Evolutionary conservation across 2,888 invertebrate genomes (phyloP).

Genomic region (Margaritifera margaritifera): DNA sequence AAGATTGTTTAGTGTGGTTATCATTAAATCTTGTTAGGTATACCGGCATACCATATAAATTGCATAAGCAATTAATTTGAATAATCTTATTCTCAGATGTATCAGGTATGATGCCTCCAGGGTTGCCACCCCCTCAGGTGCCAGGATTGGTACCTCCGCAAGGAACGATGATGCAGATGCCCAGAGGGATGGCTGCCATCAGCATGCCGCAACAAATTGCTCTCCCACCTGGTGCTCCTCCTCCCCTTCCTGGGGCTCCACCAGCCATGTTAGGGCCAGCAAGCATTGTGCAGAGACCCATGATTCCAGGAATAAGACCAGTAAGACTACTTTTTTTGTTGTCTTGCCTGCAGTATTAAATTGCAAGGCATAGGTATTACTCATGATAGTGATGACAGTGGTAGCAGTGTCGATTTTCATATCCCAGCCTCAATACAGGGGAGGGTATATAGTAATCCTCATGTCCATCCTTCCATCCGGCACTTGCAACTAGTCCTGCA

Average conservation of each 20-base stretch:
- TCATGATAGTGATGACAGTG: no score
- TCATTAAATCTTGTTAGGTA: neutral
- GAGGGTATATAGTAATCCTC: no score
- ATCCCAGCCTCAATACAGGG: no score
- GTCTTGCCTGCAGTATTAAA: slow-evolving; percentile 5
- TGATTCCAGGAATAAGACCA: slow-evolving; percentile 16
- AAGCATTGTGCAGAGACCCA: slow-evolving; percentile 3
- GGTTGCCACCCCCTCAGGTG: slow-evolving; percentile 23
- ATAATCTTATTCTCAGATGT: neutral
- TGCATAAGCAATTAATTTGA: neutral
- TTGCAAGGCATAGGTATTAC: neutral
- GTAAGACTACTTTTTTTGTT: slow-evolving; percentile 14
- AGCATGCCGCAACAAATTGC: slow-evolving; percentile 39
- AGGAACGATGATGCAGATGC: slow-evolving; percentile 39
- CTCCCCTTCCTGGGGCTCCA: slow-evolving; percentile 15
- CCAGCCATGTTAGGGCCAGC: slow-evolving; percentile 17
- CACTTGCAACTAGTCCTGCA: no score
- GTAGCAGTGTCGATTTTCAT: no score
- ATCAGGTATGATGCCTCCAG: slow-evolving; percentile 7
- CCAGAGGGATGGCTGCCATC: slow-evolving; percentile 40
- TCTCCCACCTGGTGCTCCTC: slow-evolving; percentile 37
- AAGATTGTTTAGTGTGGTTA: no score
- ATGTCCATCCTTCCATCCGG: no score
- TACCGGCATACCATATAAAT: neutral
- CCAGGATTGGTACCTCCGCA: slow-evolving; percentile 28